These are phyloP conservation scores for Benthosema pterotum DNA, from an alignment of 2,797 vertebrate genomes.

Conservation along the genomic window DNA sequence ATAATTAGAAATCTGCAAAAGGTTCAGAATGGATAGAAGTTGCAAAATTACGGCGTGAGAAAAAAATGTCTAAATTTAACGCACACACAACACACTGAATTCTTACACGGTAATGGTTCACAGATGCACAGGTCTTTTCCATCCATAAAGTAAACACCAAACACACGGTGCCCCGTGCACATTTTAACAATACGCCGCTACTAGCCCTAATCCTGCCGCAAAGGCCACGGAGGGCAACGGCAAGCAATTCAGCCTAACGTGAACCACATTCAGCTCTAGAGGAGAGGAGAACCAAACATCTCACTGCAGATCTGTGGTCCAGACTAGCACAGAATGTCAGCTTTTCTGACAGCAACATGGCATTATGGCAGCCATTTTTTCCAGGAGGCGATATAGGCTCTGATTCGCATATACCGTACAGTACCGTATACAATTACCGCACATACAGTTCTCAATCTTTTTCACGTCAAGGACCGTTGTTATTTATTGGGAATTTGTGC, in stretches of 20 bases:
- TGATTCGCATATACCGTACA: no score
- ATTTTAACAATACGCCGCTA: slow-evolving; percentile 20
- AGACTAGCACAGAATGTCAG: slow-evolving; percentile 24
- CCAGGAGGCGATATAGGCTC: no score
- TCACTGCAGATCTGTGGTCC: slow-evolving; percentile 7
- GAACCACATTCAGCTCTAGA: slow-evolving; percentile 23
- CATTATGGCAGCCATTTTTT: slow-evolving; percentile 12
- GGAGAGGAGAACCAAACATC: slow-evolving; percentile 1
- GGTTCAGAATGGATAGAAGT: slow-evolving; percentile 2
- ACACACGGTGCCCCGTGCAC: slow-evolving; percentile 14
- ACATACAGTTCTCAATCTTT: no score
- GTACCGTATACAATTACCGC: no score
- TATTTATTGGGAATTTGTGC: no score
- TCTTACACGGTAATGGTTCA: slow-evolving; percentile 22
- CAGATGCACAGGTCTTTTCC: slow-evolving; percentile 29
- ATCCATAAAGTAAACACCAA: slow-evolving; percentile 26
- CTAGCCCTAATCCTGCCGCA: slow-evolving; percentile 27
- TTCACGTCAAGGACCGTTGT: no score
- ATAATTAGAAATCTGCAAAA: background rate
- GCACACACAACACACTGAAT: background rate
- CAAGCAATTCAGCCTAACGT: slow-evolving; percentile 25
- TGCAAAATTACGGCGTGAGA: background rate
- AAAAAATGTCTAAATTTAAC: background rate
- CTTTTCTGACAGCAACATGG: slow-evolving; percentile 8
- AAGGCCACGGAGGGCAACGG: slow-evolving; percentile 19